These are phyloP conservation scores for Seriola aureovittata DNA, from an alignment of 2,113 vertebrate genomes.

Conservation along the genomic window DNA sequence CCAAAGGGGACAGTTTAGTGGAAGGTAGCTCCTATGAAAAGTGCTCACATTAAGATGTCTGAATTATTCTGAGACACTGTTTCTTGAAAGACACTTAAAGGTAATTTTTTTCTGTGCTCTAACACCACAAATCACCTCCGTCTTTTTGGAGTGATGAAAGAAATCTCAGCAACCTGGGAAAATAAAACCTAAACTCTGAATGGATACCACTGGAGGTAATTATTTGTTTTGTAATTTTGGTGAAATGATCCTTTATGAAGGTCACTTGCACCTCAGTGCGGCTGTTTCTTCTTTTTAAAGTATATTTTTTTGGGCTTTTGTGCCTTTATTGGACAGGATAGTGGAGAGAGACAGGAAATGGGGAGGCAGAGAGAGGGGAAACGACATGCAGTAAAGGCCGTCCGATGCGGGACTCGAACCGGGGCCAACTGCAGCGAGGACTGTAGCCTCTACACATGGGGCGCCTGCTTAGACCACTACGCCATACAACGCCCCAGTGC, in stretches of 20 bases:
- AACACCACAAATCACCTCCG: background rate
- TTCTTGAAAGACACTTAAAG: background rate
- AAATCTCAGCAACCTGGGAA: background rate
- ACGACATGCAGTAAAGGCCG: no score
- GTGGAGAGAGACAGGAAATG: no score
- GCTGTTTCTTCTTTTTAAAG: background rate
- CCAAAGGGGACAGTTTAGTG: background rate
- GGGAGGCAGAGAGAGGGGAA: no score
- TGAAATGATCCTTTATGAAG: background rate
- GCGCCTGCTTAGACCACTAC: no score
- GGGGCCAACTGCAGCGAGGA: no score
- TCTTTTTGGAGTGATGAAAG: background rate
- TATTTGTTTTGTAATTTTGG: background rate
- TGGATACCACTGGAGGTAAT: background rate
- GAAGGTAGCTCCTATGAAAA: background rate
- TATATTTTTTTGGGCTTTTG: no score
- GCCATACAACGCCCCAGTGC: no score
- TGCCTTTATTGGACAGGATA: no score
- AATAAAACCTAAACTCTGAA: background rate
- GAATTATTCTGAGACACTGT: no score
- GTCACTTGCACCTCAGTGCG: background rate
- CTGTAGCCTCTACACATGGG: no score
- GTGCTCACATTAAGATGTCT: no score
- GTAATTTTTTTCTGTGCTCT: background rate
- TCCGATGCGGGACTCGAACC: no score